These are phyloP conservation scores for Cactoblastis cactorum DNA, from an alignment of 2,888 invertebrate genomes.

Conservation along the genomic window DNA sequence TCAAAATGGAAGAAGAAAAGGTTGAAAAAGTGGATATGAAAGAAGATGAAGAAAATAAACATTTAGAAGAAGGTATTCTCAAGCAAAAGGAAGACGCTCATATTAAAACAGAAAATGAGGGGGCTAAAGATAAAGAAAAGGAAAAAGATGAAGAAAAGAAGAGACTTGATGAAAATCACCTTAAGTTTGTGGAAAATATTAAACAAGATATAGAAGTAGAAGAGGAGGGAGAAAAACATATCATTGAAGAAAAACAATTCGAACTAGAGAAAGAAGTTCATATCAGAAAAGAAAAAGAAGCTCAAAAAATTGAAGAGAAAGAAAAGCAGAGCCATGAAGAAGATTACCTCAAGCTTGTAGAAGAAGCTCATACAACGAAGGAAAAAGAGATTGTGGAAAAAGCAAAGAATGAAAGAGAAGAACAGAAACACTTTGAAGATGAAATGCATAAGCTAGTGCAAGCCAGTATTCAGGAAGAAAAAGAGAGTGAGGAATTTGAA, in stretches of 20 bases:
- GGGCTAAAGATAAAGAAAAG: neutral
- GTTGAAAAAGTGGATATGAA: too few species aligned
- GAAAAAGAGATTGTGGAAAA: neutral
- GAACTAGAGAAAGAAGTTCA: constrained; percentile 2
- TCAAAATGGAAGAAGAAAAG: neutral
- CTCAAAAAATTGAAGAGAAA: neutral
- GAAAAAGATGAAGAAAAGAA: neutral
- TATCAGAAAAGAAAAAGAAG: neutral
- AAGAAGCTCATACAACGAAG: constrained; percentile 1
- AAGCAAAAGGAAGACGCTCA: too few species aligned
- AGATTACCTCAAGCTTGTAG: neutral
- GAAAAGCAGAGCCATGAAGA: neutral
- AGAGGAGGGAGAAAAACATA: too few species aligned
- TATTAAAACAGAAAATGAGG: too few species aligned
- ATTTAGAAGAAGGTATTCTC: too few species aligned
- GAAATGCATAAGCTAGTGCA: too few species aligned
- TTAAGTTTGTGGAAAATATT: too few species aligned
- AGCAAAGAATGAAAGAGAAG: neutral
- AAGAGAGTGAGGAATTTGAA: constrained; percentile 15
- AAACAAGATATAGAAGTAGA: too few species aligned
- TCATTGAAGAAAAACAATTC: neutral
- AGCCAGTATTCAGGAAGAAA: too few species aligned
- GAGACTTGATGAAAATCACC: neutral
- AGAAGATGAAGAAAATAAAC: too few species aligned
- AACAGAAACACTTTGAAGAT: neutral